Conservation (phyloP, 2,113 vertebrate genomes). For the Bubo blakistoni region DNA sequence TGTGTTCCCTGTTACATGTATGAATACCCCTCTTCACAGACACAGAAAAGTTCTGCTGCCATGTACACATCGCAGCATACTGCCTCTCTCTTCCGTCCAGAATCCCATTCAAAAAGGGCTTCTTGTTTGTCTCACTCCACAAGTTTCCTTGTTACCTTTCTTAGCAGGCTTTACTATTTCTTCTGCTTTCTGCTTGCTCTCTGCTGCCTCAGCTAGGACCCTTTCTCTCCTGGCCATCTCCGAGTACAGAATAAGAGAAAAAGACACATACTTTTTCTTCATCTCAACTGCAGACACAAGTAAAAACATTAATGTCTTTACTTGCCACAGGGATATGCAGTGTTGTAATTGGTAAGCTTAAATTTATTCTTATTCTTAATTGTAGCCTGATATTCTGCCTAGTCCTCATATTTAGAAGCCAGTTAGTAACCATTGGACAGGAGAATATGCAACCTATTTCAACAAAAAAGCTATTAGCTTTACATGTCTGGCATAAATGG, state of each 20-base stretch:
- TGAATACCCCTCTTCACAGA: neutral
- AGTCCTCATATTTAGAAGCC: neutral
- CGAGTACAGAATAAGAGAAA: neutral
- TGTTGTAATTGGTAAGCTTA: neutral
- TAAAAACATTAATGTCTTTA: neutral
- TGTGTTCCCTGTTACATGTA: neutral
- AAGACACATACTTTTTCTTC: neutral
- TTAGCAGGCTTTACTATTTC: neutral
- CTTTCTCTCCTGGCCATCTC: neutral
- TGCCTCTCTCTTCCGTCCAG: neutral
- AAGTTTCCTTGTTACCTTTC: neutral
- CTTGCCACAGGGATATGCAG: neutral
- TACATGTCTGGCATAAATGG: neutral
- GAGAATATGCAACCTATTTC: neutral
- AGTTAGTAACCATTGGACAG: neutral
- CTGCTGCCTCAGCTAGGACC: neutral
- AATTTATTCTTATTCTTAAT: neutral
- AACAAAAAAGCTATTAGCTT: neutral
- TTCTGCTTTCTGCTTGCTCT: neutral
- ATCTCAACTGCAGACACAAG: neutral
- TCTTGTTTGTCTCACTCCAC: neutral
- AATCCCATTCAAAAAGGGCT: neutral
- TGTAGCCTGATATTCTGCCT: neutral
- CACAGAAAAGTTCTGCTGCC: neutral
- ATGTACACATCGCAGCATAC: neutral